These are phyloP conservation scores for Antheraea pernyi DNA, from an alignment of 1,140 invertebrate genomes.

Conservation along the genomic window DNA sequence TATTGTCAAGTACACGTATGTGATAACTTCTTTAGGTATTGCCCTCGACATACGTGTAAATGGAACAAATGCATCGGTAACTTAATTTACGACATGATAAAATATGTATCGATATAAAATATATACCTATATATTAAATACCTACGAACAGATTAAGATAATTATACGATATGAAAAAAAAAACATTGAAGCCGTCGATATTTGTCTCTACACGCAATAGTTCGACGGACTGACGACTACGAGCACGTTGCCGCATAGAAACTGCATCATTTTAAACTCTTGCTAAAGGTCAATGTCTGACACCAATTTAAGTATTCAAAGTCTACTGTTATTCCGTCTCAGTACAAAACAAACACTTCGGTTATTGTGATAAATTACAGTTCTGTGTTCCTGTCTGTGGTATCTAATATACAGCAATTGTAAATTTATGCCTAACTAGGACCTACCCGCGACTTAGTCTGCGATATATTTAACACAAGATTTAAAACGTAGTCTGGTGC, in stretches of 20 bases:
- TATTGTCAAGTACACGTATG: too few relatives aligned
- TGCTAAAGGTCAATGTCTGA: conserved; percentile 1
- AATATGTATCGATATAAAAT: not conserved
- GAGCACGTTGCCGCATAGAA: not conserved
- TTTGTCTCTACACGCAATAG: not conserved
- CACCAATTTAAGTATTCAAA: not conserved
- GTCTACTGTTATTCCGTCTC: not conserved
- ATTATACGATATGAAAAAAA: conserved; percentile 1
- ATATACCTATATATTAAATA: not conserved
- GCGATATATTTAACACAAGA: too few relatives aligned
- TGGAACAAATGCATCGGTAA: not conserved
- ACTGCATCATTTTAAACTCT: not conserved
- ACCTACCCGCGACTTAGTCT: too few relatives aligned
- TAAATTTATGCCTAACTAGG: too few relatives aligned
- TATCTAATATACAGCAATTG: too few relatives aligned
- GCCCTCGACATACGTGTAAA: not conserved
- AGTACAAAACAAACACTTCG: not conserved
- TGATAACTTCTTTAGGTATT: too few relatives aligned
- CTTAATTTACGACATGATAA: not conserved
- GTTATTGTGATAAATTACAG: not conserved
- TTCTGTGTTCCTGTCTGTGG: too few relatives aligned
- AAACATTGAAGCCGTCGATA: not conserved
- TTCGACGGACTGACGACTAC: not conserved
- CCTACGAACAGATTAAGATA: not conserved
- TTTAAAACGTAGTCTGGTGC: too few relatives aligned